These are phyloP conservation scores for Diprion similis DNA, from an alignment of 1,140 invertebrate genomes.

Conservation along the genomic window DNA sequence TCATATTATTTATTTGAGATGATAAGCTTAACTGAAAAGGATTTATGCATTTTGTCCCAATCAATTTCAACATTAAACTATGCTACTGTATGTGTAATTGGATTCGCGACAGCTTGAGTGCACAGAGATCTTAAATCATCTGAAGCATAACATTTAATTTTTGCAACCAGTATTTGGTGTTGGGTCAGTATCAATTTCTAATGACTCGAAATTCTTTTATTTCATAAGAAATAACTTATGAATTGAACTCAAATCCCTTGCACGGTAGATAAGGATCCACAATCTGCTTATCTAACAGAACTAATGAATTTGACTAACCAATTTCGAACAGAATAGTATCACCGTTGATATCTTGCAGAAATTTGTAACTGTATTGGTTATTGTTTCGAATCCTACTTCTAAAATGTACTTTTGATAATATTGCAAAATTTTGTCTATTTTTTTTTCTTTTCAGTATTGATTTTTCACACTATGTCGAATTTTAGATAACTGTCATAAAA, in stretches of 20 bases:
- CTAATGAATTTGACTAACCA: no score
- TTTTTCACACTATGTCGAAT: no score
- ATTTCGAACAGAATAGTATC: no score
- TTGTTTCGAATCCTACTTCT: not conserved
- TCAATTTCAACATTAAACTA: no score
- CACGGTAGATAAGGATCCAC: no score
- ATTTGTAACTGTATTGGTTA: not conserved
- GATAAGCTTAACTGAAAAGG: conserved; percentile 11
- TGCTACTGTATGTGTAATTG: no score
- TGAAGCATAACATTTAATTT: not conserved
- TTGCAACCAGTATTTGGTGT: conserved; percentile 12
- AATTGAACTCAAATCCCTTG: not conserved
- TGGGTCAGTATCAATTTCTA: conserved; percentile 20
- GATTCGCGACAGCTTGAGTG: no score
- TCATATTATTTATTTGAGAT: conserved; percentile 23
- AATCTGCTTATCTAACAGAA: no score
- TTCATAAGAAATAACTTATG: no score
- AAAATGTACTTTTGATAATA: not conserved
- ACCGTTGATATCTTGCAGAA: not conserved
- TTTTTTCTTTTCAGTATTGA: not conserved
- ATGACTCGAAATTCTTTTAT: not conserved
- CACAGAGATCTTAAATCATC: no score
- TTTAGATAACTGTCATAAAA: no score
- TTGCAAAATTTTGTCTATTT: not conserved
- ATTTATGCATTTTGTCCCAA: not conserved